Evolutionary conservation across 2,797 vertebrate species (phyloP).

Genomic region (Potorous gilbertii): DNA sequence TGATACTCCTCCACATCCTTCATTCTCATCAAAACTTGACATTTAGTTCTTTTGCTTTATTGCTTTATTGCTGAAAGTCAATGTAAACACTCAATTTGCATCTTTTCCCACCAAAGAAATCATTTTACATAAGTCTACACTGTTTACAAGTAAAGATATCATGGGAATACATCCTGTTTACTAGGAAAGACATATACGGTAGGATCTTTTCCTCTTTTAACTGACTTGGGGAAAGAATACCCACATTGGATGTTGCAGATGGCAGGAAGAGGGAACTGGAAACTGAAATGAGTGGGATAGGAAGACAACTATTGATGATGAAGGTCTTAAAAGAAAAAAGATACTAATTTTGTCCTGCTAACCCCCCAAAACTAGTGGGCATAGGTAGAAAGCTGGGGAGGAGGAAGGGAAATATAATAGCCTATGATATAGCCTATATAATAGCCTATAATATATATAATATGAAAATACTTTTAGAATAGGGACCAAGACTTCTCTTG

Average conservation of each 20-base stretch:
- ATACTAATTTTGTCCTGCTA: not conserved
- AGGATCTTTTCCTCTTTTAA: not conserved
- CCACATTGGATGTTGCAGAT: not conserved
- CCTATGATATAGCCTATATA: not conserved
- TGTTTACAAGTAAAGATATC: not conserved
- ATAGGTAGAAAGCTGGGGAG: not conserved
- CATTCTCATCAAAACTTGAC: not conserved
- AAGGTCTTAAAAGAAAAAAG: not conserved
- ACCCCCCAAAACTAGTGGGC: not conserved
- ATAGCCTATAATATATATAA: not conserved
- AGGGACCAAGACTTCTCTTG: not conserved
- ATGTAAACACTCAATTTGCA: conserved; percentile 32
- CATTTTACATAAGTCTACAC: conserved; percentile 40
- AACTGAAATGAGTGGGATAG: not conserved
- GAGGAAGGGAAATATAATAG: not conserved
- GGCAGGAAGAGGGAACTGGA: not conserved
- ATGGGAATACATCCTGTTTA: not conserved
- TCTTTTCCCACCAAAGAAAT: conserved; percentile 35
- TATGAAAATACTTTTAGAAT: not conserved
- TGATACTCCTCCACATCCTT: not conserved
- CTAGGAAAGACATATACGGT: not conserved
- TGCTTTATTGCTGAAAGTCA: conserved; percentile 34
- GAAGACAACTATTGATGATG: not conserved
- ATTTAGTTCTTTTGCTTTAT: not conserved
- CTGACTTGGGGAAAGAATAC: not conserved